Conservation (phyloP, 92 coral and sea anemone genomes). For the Virgularia gustaviana region DNA sequence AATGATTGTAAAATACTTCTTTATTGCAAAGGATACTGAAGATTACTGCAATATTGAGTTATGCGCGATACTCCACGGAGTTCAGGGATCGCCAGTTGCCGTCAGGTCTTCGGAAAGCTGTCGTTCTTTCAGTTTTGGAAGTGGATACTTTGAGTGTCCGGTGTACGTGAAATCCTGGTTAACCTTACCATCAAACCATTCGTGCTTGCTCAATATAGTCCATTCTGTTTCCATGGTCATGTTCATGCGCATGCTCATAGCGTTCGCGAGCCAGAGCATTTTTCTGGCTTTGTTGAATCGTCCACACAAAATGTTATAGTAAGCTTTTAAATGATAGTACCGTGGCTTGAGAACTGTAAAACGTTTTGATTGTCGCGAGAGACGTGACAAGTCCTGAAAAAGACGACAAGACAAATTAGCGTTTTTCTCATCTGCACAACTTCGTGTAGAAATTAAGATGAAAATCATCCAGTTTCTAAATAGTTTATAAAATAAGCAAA, state of each 20-base stretch:
- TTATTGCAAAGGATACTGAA: too few relatives aligned
- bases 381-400: constrained; percentile 63
- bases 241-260: constrained; percentile 50
- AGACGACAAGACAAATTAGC: not conserved
- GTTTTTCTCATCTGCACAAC: too few relatives aligned
- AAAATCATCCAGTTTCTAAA: too few relatives aligned
- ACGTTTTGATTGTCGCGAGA: constrained; percentile 54
- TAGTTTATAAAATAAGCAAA: too few relatives aligned
- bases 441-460: too few relatives aligned
- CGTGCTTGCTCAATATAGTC: constrained; percentile 45
- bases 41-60: too few relatives aligned
- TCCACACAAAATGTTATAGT: constrained; percentile 61
- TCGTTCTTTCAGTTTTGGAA: constrained; percentile 15
- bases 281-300: constrained; percentile 48
- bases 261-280: constrained; percentile 49
- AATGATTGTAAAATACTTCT: too few relatives aligned
- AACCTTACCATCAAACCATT: constrained; percentile 26
- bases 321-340: constrained; percentile 66
- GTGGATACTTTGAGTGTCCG: constrained; percentile 24
- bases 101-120: too few relatives aligned
- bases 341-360: constrained; percentile 68
- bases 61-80: too few relatives aligned
- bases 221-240: constrained; percentile 74
- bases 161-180: constrained; percentile 1
- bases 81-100: too few relatives aligned